These are phyloP conservation scores for Iselma pallidipennis DNA, from an alignment of 2,888 invertebrate species.

Conservation along the genomic window DNA sequence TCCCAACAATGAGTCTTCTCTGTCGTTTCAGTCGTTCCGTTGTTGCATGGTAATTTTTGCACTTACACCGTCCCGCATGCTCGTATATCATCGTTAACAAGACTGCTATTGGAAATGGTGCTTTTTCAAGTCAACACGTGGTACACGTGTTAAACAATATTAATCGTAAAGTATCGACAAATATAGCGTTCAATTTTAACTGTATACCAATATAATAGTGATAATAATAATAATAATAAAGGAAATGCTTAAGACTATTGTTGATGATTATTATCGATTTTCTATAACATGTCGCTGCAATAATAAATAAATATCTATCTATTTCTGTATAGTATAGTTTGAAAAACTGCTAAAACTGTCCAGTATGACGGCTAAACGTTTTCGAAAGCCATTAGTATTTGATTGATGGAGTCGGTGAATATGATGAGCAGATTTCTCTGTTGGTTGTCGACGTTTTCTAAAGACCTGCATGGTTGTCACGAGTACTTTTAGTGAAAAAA, in stretches of 20 bases:
- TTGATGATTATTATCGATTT: not conserved
- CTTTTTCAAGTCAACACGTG: conserved; percentile 4
- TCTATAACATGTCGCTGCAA: not conserved
- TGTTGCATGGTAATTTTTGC: conserved; percentile 10
- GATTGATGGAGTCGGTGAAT: conserved; percentile 33
- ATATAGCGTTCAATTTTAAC: conserved; percentile 12
- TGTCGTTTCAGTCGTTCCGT: conserved; percentile 6
- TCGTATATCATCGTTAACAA: conserved; percentile 10
- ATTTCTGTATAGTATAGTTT: not conserved
- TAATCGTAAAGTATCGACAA: conserved; percentile 8
- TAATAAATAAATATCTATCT: not conserved
- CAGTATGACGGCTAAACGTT: conserved; percentile 11
- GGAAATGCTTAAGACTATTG: conserved; percentile 3
- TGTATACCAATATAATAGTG: conserved; percentile 2
- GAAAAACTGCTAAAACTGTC: not conserved
- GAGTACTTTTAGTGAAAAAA: conserved; percentile 4
- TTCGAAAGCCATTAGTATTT: conserved; percentile 30
- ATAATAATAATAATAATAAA: conserved; percentile 7
- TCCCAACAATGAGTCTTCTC: not conserved
- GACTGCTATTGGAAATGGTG: conserved; percentile 4
- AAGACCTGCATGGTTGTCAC: conserved; percentile 25
- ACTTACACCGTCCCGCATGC: not conserved
- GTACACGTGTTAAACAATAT: conserved; percentile 2
- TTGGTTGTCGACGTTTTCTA: conserved; percentile 28
- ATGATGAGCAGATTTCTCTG: conserved; percentile 30